Percentiles rank a stretch among this genome's conserved stretches.
Conservation (phyloP, 2,797 vertebrate genomes). For the Enteromius paludinosus region DNA sequence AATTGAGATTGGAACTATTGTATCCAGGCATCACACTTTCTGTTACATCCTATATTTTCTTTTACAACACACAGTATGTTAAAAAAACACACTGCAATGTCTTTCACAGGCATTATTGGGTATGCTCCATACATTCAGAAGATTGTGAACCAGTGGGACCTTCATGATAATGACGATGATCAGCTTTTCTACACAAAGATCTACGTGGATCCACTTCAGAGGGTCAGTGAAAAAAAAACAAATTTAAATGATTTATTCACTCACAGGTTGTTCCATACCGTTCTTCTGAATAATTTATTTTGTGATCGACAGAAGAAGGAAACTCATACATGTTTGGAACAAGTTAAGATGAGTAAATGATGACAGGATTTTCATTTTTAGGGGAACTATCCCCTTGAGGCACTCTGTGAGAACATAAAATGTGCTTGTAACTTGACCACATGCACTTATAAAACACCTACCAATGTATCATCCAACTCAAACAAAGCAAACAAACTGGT, state of each 20-base stretch:
- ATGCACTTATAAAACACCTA: constrained; percentile 43
- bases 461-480: constrained; percentile 41
- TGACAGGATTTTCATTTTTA: background rate
- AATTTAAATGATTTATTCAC: background rate
- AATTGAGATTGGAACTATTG: constrained; percentile 62
- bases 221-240: constrained; percentile 78
- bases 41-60: constrained; percentile 55
- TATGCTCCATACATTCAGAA: constrained; percentile 85
- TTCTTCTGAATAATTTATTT: background rate
- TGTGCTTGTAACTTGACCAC: constrained; percentile 46
- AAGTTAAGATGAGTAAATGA: background rate
- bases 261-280: background rate
- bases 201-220: constrained; percentile 88
- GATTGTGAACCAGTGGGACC: constrained; percentile 90
- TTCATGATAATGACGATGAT: constrained; percentile 98
- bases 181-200: constrained; percentile 98
- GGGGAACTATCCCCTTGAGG: background rate
- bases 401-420: constrained; percentile 3
- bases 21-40: constrained; percentile 37
- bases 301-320: background rate
- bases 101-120: constrained; percentile 90
- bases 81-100: constrained; percentile 50
- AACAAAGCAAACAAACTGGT: constrained; percentile 50
- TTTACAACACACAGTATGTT: constrained; percentile 56
- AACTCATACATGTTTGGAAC: background rate